Evolutionary conservation across 2,888 invertebrate genomes (phyloP), one percentile per base, ranked within the genome.

Genomic region (Cantharis lateralis): DNA sequence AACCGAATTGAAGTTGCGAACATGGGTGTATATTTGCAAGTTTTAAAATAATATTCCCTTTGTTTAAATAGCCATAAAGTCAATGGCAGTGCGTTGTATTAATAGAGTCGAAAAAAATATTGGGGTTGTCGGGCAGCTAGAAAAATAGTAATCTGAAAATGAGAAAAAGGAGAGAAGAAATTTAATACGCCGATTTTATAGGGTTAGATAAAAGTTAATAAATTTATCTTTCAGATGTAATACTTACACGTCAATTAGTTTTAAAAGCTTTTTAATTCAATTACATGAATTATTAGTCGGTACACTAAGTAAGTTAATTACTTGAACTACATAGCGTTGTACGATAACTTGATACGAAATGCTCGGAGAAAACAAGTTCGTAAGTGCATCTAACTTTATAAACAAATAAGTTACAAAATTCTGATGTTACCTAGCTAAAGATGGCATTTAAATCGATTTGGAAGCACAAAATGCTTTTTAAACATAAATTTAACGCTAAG

Each of bases 191-290:
- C n/a, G 48, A n/a, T n/a, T 48, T n/a, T 1, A 9, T 3, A 7
- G 48, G 9, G n/a, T n/a, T n/a, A n/a, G 9, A 48, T 48, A 48
- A 48, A 48, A 48, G n/a, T n/a, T n/a, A 48, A 48, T n/a, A 48
- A 48, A 48, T n/a, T 48, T 48, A 48, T 4, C 64, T 66, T 20
- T n/a, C 13, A 66, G 64, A 66, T 11, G 24, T 11, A 20, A 20
- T 20, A 20, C 11, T 20, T 18, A 66, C 18, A 15, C 68, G 71
- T 71, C 74, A 74, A 77, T 77, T 77, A 77, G 74, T 74, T 77
- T 77, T 74, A 77, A 77, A 77, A 77, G 77, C 74, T 72, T 71
- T 62, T 16, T 72, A 77, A 77, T 77, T 71, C 71, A 48, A 48
- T 77, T 77, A 71, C 71, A 10, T 75, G 69, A 70, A 77, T 74